A percentile compares a stretch with the other conserved stretches of the same genome.
These are phyloP conservation scores for Eilema griseolum DNA, from an alignment of 2,888 invertebrate species.

Conservation along the genomic window DNA sequence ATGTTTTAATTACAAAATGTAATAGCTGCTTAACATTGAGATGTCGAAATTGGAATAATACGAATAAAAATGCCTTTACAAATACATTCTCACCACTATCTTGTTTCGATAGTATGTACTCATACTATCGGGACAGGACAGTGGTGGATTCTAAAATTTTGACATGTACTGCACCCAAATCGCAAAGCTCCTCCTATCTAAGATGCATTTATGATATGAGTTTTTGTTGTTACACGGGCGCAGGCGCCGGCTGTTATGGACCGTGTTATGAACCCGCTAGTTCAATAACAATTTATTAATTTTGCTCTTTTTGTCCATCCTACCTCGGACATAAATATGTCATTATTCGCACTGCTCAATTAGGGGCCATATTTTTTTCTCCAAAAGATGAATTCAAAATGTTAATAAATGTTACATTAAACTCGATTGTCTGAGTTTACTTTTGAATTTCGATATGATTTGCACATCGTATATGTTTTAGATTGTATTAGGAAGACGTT, in stretches of 20 bases:
- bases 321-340: constrained; percentile 75
- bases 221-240: constrained; percentile 74
- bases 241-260: constrained; percentile 79
- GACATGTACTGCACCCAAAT: constrained; percentile 61
- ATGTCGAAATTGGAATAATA: no score
- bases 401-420: constrained; percentile 52
- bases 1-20: no score
- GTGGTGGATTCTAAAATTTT: constrained; percentile 41
- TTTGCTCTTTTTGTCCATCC: constrained; percentile 60
- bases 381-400: constrained; percentile 49
- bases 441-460: constrained; percentile 25
- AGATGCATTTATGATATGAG: constrained; percentile 69
- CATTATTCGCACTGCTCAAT: constrained; percentile 83
- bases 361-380: constrained; percentile 56
- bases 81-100: no score
- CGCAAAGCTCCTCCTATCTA: constrained; percentile 61
- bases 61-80: no score
- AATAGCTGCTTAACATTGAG: no score
- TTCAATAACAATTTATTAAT: constrained; percentile 80
- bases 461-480: neutral
- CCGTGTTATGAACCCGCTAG: constrained; percentile 65
- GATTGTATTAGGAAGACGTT: no score
- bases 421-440: constrained; percentile 31
- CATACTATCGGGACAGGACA: no score
- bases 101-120: no score